These are phyloP conservation scores for Ispidina picta DNA, from an alignment of 2,797 vertebrate genomes.

Conservation along the genomic window DNA sequence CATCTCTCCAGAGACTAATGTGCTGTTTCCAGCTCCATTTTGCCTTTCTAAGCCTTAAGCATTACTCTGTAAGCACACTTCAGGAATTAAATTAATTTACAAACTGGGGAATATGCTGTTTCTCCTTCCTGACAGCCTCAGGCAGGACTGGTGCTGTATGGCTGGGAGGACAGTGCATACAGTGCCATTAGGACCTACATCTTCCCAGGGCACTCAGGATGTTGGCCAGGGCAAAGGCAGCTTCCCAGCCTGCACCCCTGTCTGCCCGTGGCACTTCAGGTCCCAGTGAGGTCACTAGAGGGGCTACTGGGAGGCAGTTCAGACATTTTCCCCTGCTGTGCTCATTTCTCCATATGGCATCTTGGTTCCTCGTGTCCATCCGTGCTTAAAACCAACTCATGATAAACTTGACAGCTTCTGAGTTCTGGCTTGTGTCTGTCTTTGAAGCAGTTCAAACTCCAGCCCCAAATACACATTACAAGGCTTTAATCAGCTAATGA, in stretches of 20 bases:
- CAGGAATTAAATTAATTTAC: conserved; percentile 64
- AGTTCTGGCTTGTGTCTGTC: background rate
- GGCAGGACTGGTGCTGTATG: conserved; percentile 20
- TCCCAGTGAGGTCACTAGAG: background rate
- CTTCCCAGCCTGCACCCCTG: background rate
- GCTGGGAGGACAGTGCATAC: background rate
- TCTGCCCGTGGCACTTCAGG: background rate
- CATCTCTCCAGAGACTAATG: conserved; percentile 36
- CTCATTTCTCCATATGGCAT: background rate
- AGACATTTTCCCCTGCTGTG: background rate
- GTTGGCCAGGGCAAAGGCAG: background rate
- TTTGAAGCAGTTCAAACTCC: background rate
- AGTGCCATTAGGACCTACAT: background rate
- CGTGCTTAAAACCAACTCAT: background rate
- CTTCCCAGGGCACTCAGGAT: background rate
- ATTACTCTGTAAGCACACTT: conserved; percentile 55
- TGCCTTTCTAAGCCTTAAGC: conserved; percentile 40
- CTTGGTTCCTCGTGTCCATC: background rate
- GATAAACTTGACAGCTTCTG: background rate
- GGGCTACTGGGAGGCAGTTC: background rate
- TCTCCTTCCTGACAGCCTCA: conserved; percentile 46
- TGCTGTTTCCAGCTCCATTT: conserved; percentile 33
- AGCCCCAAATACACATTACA: background rate
- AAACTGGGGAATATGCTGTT: conserved; percentile 27
- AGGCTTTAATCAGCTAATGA: background rate